These are phyloP conservation scores for Paradisaea rubra DNA, from an alignment of 2,113 vertebrate species.

Conservation along the genomic window DNA sequence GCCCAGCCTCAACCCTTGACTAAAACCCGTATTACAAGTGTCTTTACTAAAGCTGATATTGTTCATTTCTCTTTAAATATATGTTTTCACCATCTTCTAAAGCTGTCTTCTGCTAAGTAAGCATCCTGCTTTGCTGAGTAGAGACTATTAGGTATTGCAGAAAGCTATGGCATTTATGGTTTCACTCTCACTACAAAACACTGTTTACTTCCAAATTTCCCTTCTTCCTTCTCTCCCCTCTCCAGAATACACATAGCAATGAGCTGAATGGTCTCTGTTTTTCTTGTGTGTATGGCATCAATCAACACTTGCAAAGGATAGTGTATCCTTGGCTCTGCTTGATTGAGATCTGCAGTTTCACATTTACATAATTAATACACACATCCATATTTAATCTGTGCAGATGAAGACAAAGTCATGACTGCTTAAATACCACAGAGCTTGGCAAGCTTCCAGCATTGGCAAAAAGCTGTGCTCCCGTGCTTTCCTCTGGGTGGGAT, in stretches of 20 bases:
- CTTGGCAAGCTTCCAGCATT: not conserved
- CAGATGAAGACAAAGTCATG: slow-evolving; percentile 41
- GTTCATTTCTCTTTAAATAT: not conserved
- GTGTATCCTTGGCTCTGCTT: slow-evolving; percentile 41
- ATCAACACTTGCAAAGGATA: slow-evolving; percentile 36
- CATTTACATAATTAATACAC: slow-evolving; percentile 56
- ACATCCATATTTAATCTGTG: slow-evolving; percentile 53
- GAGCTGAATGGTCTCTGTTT: slow-evolving; percentile 1
- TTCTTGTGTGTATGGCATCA: not conserved
- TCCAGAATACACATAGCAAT: slow-evolving; percentile 3
- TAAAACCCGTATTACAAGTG: not conserved
- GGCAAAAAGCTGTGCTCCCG: not conserved
- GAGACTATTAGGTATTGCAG: not conserved
- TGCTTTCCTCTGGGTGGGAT: not conserved
- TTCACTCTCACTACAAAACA: not conserved
- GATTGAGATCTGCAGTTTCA: slow-evolving; percentile 15
- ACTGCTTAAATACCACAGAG: slow-evolving; percentile 31
- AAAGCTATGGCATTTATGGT: slow-evolving; percentile 10
- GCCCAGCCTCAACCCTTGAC: not conserved
- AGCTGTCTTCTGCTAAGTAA: slow-evolving; percentile 5
- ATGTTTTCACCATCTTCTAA: not conserved
- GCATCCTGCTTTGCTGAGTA: slow-evolving; percentile 20
- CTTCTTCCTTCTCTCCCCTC: slow-evolving; percentile 13
- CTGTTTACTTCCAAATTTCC: slow-evolving; percentile 31
- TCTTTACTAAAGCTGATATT: not conserved